phyloP scores from a whole-genome alignment of 2,888 invertebrate genomes.

The Tiliacea aurago region DNA sequence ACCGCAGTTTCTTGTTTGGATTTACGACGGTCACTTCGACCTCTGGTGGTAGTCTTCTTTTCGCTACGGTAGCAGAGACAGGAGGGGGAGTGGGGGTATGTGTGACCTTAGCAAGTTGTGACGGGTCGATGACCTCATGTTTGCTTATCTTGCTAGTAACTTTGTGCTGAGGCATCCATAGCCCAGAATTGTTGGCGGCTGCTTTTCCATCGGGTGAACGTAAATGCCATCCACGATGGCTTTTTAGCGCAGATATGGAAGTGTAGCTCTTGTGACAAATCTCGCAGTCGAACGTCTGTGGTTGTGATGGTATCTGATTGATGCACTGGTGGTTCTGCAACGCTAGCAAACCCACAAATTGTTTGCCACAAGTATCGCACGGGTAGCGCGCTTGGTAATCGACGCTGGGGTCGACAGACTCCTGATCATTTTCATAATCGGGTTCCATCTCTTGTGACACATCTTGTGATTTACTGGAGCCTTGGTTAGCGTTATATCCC shows the following conservation, averaged over 20 bases:
- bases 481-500: conserved; percentile 87
- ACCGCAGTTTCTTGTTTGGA: conserved; percentile 87
- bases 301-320: conserved; percentile 79
- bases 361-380: conserved; percentile 90
- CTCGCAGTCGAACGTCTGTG: conserved; percentile 91
- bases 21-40: conserved; percentile 89
- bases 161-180: conserved; percentile 90
- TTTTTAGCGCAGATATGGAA: conserved; percentile 92
- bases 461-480: conserved; percentile 81
- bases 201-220: conserved; percentile 90
- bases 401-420: conserved; percentile 80
- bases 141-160: conserved; percentile 89
- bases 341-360: conserved; percentile 88
- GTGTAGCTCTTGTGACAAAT: conserved; percentile 92
- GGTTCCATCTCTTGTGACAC: conserved; percentile 76
- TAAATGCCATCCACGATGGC: conserved; percentile 93
- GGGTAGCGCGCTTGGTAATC: conserved; percentile 89
- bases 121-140: conserved; percentile 85
- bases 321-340: conserved; percentile 90
- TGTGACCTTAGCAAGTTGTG: conserved; percentile 77
- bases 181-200: conserved; percentile 87
- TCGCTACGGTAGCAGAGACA: conserved; percentile 74
- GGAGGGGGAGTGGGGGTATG: conserved; percentile 65
- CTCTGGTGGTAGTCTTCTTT: conserved; percentile 87
- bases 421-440: conserved; percentile 84